A percentile compares a stretch with the other conserved stretches of the same genome.
Evolutionary conservation across 2,888 invertebrate genomes (phyloP).

Genomic region (Seira musarum): DNA sequence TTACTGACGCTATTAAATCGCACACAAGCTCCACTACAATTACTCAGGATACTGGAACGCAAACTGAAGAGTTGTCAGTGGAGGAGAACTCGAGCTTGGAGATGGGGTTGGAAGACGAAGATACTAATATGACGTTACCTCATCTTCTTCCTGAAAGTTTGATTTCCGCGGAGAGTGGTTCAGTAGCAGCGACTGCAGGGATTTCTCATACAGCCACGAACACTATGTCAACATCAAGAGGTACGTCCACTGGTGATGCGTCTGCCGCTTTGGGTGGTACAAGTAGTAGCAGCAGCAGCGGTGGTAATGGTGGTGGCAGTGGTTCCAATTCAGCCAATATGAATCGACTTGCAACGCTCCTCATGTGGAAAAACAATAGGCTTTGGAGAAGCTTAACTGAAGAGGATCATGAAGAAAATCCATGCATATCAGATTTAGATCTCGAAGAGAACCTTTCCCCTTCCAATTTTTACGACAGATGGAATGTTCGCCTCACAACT

Average conservation of each 20-base stretch:
- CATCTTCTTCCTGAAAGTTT: constrained; percentile 48
- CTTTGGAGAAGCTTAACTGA: constrained; percentile 70
- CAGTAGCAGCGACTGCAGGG: constrained; percentile 42
- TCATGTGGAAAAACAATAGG: constrained; percentile 69
- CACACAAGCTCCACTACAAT: constrained; percentile 19
- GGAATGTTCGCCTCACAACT: constrained; percentile 64
- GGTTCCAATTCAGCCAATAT: constrained; percentile 55
- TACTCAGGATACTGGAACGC: constrained; percentile 65
- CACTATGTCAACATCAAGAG: constrained; percentile 57
- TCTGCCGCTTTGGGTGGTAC: neutral
- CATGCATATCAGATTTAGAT: constrained; percentile 61
- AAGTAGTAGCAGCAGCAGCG: constrained; percentile 15
- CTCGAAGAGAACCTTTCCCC: constrained; percentile 58
- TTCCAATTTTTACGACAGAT: constrained; percentile 60
- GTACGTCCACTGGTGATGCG: constrained; percentile 41
- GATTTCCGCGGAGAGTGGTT: constrained; percentile 49
- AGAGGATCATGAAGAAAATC: constrained; percentile 65
- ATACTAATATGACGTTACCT: constrained; percentile 19
- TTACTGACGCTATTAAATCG: constrained; percentile 36
- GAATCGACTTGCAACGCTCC: constrained; percentile 67
- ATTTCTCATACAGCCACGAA: constrained; percentile 60
- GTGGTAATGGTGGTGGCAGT: constrained; percentile 20
- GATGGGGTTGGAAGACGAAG: constrained; percentile 39
- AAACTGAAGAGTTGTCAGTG: constrained; percentile 63
- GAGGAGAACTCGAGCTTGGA: constrained; percentile 51